A percentile compares a stretch with the other conserved stretches of the same genome.
Evolutionary conservation across 2,113 vertebrate genomes (phyloP).

Genomic region (Albula goreensis): DNA sequence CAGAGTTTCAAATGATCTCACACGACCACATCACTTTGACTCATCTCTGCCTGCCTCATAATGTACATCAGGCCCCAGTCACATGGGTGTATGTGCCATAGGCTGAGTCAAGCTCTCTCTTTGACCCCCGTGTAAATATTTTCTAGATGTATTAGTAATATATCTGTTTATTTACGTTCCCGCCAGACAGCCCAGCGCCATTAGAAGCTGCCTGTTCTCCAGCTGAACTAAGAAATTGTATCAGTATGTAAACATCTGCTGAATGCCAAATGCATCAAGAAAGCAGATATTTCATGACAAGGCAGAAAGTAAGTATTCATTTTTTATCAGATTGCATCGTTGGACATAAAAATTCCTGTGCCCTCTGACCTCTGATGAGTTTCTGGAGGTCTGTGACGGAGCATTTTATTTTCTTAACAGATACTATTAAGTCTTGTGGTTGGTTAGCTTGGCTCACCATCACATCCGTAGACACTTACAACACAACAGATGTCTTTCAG

Average conservation of each 20-base stretch:
- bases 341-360: not conserved
- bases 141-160: not conserved
- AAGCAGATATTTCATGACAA: not conserved
- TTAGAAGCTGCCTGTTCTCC: conserved; percentile 2
- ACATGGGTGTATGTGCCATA: conserved; percentile 55
- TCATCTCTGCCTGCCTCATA: conserved; percentile 83
- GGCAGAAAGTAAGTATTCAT: not conserved
- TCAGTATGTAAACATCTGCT: not conserved
- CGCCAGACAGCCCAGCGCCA: not conserved
- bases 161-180: not conserved
- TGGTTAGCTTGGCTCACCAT: not conserved
- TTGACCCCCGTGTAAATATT: conserved; percentile 65
- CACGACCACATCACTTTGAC: conserved; percentile 67
- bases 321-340: not conserved
- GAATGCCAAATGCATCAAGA: not conserved
- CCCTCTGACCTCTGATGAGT: not conserved
- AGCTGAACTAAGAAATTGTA: not conserved
- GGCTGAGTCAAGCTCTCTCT: conserved; percentile 74
- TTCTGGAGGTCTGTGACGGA: not conserved
- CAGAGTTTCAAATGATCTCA: conserved; percentile 85
- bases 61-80: conserved; percentile 75
- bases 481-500: too few relatives aligned
- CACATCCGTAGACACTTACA: too few relatives aligned
- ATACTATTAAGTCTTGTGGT: not conserved
- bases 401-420: not conserved